Percentiles rank a stretch among this genome's conserved stretches.
Conservation (phyloP, 2,113 vertebrate species). For the Dryoscopus gambensis region DNA sequence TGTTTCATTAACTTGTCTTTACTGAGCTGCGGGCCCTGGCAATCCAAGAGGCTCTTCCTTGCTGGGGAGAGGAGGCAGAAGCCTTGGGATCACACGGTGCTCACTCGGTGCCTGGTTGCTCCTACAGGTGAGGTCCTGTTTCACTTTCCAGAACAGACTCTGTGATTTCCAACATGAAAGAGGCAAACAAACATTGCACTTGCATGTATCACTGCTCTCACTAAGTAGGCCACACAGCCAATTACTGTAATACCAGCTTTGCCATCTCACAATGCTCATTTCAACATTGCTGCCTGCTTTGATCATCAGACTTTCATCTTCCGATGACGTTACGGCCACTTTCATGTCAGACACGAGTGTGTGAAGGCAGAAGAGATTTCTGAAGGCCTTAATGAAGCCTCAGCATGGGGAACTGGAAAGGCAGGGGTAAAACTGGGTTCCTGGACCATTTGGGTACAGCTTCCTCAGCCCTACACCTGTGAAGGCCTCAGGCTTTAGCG, state of each 20-base stretch:
- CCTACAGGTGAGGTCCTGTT: not conserved
- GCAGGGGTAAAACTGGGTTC: not conserved
- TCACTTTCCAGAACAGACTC: not conserved
- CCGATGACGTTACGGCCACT: not conserved
- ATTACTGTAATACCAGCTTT: conserved; percentile 47
- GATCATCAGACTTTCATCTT: conserved; percentile 65
- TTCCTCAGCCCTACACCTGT: not conserved
- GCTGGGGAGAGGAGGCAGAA: not conserved
- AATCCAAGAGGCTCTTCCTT: not conserved
- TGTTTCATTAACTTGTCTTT: not conserved
- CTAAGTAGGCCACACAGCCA: conserved; percentile 55
- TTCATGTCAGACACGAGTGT: conserved; percentile 41
- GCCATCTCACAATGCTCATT: conserved; percentile 45
- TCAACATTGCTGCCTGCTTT: conserved; percentile 49
- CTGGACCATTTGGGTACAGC: not conserved
- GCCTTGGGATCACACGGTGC: not conserved
- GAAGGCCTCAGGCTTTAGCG: not conserved
- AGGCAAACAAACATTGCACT: conserved; percentile 2
- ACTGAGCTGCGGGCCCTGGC: not conserved
- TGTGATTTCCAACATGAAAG: not conserved
- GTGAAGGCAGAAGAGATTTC: conserved; percentile 16
- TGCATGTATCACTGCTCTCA: not conserved
- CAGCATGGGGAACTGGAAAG: not conserved
- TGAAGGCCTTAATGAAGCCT: conserved; percentile 15
- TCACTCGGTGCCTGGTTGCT: not conserved